These are phyloP conservation scores for Amphiduros pacificus DNA, from an alignment of 2,888 invertebrate genomes.

Conservation along the genomic window DNA sequence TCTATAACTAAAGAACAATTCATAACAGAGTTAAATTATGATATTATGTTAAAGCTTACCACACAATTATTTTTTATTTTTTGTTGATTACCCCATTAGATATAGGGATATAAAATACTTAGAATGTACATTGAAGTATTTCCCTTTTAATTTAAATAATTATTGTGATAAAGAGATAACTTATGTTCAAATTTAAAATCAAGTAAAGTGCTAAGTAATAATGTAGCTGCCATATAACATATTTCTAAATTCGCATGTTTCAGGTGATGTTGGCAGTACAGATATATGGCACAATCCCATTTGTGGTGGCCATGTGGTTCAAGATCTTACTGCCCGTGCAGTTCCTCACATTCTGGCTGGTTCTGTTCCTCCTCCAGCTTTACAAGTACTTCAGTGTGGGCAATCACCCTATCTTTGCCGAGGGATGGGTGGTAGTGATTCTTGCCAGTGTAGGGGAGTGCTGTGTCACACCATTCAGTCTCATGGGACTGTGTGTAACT, in stretches of 20 bases:
- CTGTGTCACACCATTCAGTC: conserved; percentile 62
- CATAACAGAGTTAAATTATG: background rate
- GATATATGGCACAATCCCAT: conserved; percentile 54
- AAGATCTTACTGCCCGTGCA: conserved; percentile 61
- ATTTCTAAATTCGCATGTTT: too few species aligned
- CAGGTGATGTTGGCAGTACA: conserved; percentile 26
- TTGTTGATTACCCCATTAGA: too few species aligned
- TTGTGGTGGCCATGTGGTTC: conserved; percentile 58
- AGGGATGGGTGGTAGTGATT: conserved; percentile 57
- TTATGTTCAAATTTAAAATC: too few species aligned
- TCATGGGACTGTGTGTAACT: conserved; percentile 63
- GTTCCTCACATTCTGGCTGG: conserved; percentile 63
- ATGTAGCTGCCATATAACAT: too few species aligned
- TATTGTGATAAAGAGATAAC: too few species aligned
- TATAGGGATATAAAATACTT: too few species aligned
- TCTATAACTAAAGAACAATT: too few species aligned
- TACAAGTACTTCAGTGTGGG: conserved; percentile 48
- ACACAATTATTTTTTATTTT: too few species aligned
- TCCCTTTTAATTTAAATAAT: too few species aligned
- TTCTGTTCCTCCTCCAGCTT: conserved; percentile 60
- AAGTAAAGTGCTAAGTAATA: too few species aligned
- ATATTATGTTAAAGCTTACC: too few species aligned
- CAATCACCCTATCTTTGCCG: conserved; percentile 43
- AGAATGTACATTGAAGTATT: too few species aligned
- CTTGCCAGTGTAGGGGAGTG: conserved; percentile 59